phyloP scores from a whole-genome alignment of 2,797 vertebrate genomes.

The Arvicola amphibius region DNA sequence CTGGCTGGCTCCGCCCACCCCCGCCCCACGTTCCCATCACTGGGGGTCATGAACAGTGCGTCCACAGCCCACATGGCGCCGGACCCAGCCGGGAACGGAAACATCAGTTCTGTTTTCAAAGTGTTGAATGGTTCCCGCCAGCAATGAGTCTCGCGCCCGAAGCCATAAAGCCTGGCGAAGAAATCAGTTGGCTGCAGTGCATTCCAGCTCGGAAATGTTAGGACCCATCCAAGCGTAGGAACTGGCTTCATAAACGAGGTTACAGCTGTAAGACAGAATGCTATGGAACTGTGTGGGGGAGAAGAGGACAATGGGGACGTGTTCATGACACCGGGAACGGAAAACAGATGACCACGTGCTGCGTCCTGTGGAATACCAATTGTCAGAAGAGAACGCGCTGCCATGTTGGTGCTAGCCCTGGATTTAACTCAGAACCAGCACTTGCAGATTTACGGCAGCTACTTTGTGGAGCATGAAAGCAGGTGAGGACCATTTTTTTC shows the following conservation, averaged over 20 bases:
- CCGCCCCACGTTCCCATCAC: background rate
- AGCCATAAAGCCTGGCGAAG: conserved; percentile 31
- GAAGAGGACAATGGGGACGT: background rate
- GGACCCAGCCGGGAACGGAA: conserved; percentile 66
- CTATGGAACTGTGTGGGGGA: background rate
- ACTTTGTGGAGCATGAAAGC: too few species aligned
- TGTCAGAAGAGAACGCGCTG: background rate
- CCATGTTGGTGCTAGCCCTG: background rate
- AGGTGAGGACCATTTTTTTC: background rate
- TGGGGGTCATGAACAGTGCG: background rate
- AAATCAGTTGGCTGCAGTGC: background rate
- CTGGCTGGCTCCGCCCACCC: background rate
- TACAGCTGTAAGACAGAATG: background rate
- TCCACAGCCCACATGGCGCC: background rate
- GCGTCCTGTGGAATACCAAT: background rate
- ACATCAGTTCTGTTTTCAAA: conserved; percentile 66
- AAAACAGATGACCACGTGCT: background rate
- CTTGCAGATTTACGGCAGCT: background rate
- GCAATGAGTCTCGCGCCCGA: background rate
- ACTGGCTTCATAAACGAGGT: conserved; percentile 7
- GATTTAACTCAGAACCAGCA: background rate
- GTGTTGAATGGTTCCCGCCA: conserved; percentile 14
- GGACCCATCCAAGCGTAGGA: background rate
- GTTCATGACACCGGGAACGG: background rate
- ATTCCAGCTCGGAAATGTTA: conserved; percentile 30